phyloP scores from a whole-genome alignment of 2,888 invertebrate species.

The Physocephala rufipes region DNA sequence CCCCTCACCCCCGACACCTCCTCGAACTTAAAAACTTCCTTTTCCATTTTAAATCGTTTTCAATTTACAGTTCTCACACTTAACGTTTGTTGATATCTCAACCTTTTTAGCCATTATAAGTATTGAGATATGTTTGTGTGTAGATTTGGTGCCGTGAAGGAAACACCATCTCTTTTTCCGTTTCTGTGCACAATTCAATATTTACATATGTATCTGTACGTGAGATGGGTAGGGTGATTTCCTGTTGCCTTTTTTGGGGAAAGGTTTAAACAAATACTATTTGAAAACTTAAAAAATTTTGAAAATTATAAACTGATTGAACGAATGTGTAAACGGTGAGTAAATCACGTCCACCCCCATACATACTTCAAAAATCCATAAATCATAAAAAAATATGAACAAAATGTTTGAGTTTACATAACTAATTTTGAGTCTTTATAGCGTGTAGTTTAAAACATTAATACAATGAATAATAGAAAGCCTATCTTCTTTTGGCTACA shows the following conservation, averaged over 20 bases:
- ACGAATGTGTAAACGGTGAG: neutral
- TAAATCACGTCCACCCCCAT: too few relatives aligned
- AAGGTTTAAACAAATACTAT: constrained; percentile 2
- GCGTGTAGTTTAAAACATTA: too few relatives aligned
- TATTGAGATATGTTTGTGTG: neutral
- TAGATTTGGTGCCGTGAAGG: neutral
- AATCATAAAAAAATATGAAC: too few relatives aligned
- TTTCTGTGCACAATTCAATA: neutral
- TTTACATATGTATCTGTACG: constrained; percentile 5
- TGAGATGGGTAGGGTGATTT: constrained; percentile 1
- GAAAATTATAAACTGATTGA: neutral
- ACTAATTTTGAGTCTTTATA: too few relatives aligned
- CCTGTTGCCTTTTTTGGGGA: neutral
- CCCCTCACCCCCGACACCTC: neutral
- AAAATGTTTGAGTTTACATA: constrained; percentile 20
- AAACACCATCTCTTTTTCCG: too few relatives aligned
- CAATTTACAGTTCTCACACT: constrained; percentile 25
- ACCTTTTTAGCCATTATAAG: too few relatives aligned
- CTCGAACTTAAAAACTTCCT: neutral
- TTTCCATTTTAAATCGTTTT: constrained; percentile 16
- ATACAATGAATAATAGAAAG: too few relatives aligned
- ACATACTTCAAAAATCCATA: too few relatives aligned
- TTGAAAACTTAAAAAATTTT: too few relatives aligned
- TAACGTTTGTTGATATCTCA: constrained; percentile 14
- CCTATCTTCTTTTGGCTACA: too few relatives aligned